Evolutionary conservation across 2,113 vertebrate species (phyloP), one percentile per base, ranked within the genome.

Genomic region (Felis chaus): DNA sequence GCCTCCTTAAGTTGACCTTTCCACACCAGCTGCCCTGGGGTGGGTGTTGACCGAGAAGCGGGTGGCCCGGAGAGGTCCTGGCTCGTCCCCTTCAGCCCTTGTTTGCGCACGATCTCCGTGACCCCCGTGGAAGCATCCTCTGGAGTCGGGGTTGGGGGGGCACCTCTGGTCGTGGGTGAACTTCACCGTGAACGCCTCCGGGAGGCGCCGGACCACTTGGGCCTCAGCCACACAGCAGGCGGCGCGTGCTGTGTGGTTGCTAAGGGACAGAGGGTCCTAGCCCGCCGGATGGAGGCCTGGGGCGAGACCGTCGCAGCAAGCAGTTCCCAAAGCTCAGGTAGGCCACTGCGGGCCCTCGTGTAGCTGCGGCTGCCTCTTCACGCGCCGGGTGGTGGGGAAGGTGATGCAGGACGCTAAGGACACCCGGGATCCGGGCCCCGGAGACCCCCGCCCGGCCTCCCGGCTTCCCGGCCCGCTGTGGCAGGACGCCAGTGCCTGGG

Each of bases 21-120:
- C 27, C 3, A 27, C 16, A 27, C 13, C 23, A 3, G 73, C 39
- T 4, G 39, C 1, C 2, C 4, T 0, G 4, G 63, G 63, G 21
- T 61, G 8, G 57, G 57, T 23, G 21, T 23, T 25, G 57, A 61
- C 57, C 21, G 7, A 61, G 57, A 23, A 23, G 57, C 57, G 1
- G 57, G 57, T 61, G 21, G 21, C 57, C 14, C 1, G 31, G 18
- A 8, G 66, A n/a, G 66, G 6, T 3, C 16, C 3, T 14, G 66
- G 14, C 27, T 10, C 31, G 16, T n/a, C 9, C 16, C 29, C 48
- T 21, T 21, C 76, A 33, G 18, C 29, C 31, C 29, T 33, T 79
- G 29, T 53, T 13, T 19, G 48, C 31, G 3, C 48, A 48, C 9
- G 6, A 21, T 33, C 76, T 79, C 31, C 31, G 16, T n/a, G 76